Conservation (phyloP, 2,888 invertebrate species). For the Sarcophaga subvicina region DNA sequence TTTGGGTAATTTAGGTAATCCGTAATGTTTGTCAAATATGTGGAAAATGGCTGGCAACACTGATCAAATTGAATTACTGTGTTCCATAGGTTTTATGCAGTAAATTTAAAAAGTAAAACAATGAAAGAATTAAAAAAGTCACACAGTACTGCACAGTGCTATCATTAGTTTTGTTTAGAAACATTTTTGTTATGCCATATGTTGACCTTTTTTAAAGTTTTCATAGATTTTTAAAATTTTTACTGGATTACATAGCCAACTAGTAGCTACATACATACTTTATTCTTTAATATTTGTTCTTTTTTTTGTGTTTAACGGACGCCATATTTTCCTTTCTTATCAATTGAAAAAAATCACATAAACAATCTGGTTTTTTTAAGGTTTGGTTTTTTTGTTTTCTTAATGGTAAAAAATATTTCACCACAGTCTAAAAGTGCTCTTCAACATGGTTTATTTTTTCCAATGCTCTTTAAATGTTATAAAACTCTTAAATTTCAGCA, state of each 20-base stretch:
- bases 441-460: background rate
- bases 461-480: background rate
- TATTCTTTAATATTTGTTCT: background rate
- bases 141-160: no score
- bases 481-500: no score
- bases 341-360: conserved; percentile 24
- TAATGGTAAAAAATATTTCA: background rate
- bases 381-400: conserved; percentile 27
- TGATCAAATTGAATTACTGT: no score
- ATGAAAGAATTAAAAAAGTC: no score
- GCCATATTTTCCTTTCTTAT: conserved; percentile 53
- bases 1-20: no score
- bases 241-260: background rate
- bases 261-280: background rate
- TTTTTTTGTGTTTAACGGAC: conserved; percentile 37
- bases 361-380: conserved; percentile 44
- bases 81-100: no score
- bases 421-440: background rate
- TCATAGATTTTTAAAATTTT: background rate
- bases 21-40: no score
- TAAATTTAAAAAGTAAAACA: no score
- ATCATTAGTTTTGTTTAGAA: no score
- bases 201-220: conserved; percentile 20
- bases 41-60: no score
- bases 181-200: conserved; percentile 5